These are phyloP conservation scores for Pasiphila rectangulata DNA, from an alignment of 2,888 invertebrate genomes.

Conservation along the genomic window DNA sequence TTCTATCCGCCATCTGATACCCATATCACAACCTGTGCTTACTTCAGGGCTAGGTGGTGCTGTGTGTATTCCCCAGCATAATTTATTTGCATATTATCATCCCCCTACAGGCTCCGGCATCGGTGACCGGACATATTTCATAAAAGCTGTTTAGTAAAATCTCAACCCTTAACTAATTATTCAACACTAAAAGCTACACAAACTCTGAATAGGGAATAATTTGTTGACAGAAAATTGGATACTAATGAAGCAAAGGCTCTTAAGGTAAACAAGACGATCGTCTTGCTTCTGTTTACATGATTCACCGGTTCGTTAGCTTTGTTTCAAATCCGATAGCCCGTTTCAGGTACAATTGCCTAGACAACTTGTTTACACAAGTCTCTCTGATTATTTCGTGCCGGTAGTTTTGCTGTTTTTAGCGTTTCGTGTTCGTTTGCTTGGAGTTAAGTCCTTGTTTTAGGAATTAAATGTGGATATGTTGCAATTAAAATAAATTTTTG, in stretches of 20 bases:
- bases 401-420: conserved; percentile 13
- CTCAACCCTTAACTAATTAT: conserved; percentile 9
- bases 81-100: no score
- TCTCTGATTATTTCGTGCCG: conserved; percentile 16
- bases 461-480: no score
- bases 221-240: conserved; percentile 80
- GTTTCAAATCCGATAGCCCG: conserved; percentile 73
- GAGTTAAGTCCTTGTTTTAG: no score
- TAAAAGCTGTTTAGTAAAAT: no score
- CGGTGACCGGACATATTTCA: no score
- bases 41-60: no score
- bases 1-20: no score
- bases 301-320: conserved; percentile 80
- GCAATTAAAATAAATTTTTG: no score
- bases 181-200: conserved; percentile 40
- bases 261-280: conserved; percentile 79
- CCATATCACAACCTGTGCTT: no score
- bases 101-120: no score
- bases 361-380: conserved; percentile 22
- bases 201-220: conserved; percentile 65
- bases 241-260: conserved; percentile 81
- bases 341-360: conserved; percentile 35
- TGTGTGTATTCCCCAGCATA: no score
- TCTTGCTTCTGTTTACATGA: conserved; percentile 79
- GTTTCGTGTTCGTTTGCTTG: not conserved